Conservation (phyloP, 2,797 vertebrate genomes). For the Rhinogobio ventralis region DNA sequence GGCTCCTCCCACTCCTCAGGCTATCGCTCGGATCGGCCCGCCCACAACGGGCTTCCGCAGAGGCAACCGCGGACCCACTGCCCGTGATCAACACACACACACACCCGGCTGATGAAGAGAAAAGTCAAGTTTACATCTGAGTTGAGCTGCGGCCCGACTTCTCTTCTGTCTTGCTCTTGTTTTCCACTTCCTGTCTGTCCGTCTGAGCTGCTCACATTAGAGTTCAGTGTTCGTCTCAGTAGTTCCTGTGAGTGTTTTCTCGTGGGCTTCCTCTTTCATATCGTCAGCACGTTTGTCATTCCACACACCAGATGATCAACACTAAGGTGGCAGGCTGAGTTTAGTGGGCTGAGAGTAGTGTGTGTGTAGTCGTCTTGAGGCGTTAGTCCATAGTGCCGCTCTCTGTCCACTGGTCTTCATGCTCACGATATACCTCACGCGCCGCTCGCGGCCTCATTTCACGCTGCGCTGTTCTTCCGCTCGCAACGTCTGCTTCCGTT, state of each 20-base stretch:
- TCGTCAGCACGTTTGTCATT: not conserved
- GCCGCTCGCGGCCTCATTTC: not conserved
- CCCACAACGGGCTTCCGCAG: conserved; percentile 85
- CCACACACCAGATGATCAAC: not conserved
- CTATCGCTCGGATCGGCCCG: conserved; percentile 72
- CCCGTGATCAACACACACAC: conserved; percentile 72
- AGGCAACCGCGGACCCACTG: conserved; percentile 83
- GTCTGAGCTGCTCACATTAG: conserved; percentile 55
- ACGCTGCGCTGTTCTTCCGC: not conserved
- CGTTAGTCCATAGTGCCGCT: not conserved
- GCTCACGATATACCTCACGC: conserved; percentile 6
- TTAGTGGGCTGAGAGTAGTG: not conserved
- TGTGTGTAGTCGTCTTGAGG: not conserved
- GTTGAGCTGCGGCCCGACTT: conserved; percentile 74
- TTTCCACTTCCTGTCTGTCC: conserved; percentile 18
- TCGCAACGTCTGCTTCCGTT: not conserved
- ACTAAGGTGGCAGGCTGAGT: not conserved
- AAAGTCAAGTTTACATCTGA: conserved; percentile 84
- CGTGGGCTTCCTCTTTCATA: conserved; percentile 10
- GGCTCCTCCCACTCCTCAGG: conserved; percentile 67
- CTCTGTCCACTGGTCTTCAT: not conserved
- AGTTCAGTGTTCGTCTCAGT: not conserved
- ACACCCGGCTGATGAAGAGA: conserved; percentile 78
- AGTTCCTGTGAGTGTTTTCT: conserved; percentile 10
- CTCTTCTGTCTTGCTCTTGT: conserved; percentile 55